Conservation (phyloP, 1,140 invertebrate species). For the Tigriopus japonicus region DNA sequence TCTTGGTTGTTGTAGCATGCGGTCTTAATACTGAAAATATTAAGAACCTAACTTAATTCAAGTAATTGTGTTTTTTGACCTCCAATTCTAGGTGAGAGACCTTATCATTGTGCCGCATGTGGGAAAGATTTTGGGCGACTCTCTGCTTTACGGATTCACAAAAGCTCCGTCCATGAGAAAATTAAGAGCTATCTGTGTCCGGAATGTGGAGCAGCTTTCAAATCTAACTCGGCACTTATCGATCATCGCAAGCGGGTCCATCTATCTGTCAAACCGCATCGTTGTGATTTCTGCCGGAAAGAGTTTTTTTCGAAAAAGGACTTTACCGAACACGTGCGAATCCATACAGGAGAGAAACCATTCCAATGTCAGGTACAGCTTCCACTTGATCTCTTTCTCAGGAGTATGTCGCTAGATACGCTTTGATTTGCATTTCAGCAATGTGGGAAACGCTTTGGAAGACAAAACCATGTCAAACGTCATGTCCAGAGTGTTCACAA, state of each 20-base stretch:
- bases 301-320: conserved; percentile 46
- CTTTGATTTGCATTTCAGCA: not conserved
- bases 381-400: not conserved
- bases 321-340: conserved; percentile 36
- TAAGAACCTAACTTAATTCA: too few relatives aligned
- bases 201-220: not conserved
- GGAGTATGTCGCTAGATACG: not conserved
- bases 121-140: conserved; percentile 18
- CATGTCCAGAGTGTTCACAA: conserved; percentile 1
- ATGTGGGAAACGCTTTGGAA: not conserved
- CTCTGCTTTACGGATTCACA: conserved; percentile 19
- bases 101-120: conserved; percentile 19
- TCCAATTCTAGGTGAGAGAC: conserved; percentile 17
- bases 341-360: conserved; percentile 38
- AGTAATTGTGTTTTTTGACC: too few relatives aligned
- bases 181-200: not conserved
- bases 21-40: too few relatives aligned
- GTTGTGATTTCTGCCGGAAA: not conserved
- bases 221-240: not conserved
- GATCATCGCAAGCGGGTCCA: not conserved
- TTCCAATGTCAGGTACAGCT: conserved; percentile 17
- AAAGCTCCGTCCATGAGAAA: not conserved
- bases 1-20: too few relatives aligned
- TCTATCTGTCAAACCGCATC: not conserved
- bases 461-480: not conserved